These are phyloP conservation scores for Metopolophium dirhodum DNA, from an alignment of 1,140 invertebrate species.

Conservation along the genomic window DNA sequence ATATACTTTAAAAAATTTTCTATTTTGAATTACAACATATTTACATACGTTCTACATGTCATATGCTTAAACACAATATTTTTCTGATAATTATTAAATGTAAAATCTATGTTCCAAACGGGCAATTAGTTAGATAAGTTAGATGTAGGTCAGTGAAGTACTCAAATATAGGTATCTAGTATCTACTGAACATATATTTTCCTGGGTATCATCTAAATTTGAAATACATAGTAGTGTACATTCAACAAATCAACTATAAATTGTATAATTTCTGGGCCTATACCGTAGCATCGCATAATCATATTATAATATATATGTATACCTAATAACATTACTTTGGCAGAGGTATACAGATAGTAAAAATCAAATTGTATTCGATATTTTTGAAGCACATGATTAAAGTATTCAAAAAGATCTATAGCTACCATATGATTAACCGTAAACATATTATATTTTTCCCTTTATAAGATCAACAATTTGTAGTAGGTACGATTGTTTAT, in stretches of 20 bases:
- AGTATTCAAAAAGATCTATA: too few species aligned
- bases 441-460: too few species aligned
- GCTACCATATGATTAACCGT: too few species aligned
- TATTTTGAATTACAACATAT: background rate
- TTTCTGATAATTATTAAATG: background rate
- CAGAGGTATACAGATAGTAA: background rate
- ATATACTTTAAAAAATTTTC: background rate
- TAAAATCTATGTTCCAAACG: background rate
- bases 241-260: background rate
- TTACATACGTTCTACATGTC: background rate
- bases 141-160: background rate
- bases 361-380: background rate
- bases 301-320: background rate
- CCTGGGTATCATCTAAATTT: background rate
- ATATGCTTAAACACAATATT: background rate
- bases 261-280: background rate
- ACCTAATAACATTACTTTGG: background rate
- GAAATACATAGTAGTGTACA: background rate
- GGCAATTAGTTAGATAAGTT: background rate
- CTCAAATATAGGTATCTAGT: too few species aligned
- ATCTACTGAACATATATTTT: background rate
- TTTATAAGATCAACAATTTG: too few species aligned
- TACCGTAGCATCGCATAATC: background rate
- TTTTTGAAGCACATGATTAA: too few species aligned
- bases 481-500: too few species aligned